Conservation (phyloP, 2,797 vertebrate species). For the Chromobotia macracanthus region DNA sequence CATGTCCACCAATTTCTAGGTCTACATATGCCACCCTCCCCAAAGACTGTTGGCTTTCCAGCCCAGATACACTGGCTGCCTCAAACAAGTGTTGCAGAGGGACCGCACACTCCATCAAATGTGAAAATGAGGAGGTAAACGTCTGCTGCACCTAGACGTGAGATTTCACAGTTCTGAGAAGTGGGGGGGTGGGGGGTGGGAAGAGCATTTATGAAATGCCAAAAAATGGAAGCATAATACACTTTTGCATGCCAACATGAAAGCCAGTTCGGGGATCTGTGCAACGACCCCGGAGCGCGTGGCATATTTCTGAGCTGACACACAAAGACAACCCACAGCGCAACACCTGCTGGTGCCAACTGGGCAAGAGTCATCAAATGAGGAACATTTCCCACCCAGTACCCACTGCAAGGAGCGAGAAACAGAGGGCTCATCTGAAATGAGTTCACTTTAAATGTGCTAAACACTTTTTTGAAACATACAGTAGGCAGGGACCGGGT, state of each 20-base stretch:
- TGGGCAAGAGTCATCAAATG: slow-evolving; percentile 49
- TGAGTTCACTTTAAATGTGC: slow-evolving; percentile 5
- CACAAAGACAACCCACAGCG: slow-evolving; percentile 44
- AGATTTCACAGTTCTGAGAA: slow-evolving; percentile 36
- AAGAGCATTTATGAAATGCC: slow-evolving; percentile 44
- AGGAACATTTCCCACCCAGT: slow-evolving; percentile 49
- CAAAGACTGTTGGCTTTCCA: slow-evolving; percentile 39
- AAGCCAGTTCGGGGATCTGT: slow-evolving; percentile 44
- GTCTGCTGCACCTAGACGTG: slow-evolving; percentile 13
- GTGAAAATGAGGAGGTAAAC: slow-evolving; percentile 44
- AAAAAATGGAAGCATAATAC: slow-evolving; percentile 43
- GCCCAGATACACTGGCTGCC: slow-evolving; percentile 47
- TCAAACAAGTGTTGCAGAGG: slow-evolving; percentile 25
- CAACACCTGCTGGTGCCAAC: slow-evolving; percentile 57
- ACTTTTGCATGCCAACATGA: slow-evolving; percentile 47
- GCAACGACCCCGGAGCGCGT: slow-evolving; percentile 45
- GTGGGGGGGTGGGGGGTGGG: neutral
- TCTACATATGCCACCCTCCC: slow-evolving; percentile 9
- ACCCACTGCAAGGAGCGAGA: slow-evolving; percentile 37
- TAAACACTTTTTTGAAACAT: slow-evolving; percentile 13
- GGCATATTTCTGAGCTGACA: slow-evolving; percentile 50
- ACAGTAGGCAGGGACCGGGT: neutral
- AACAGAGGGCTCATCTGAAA: neutral
- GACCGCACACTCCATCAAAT: slow-evolving; percentile 47
- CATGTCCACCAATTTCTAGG: slow-evolving; percentile 19